phyloP scores from a whole-genome alignment of 2,797 vertebrate genomes.

The Labeo calbasu region DNA sequence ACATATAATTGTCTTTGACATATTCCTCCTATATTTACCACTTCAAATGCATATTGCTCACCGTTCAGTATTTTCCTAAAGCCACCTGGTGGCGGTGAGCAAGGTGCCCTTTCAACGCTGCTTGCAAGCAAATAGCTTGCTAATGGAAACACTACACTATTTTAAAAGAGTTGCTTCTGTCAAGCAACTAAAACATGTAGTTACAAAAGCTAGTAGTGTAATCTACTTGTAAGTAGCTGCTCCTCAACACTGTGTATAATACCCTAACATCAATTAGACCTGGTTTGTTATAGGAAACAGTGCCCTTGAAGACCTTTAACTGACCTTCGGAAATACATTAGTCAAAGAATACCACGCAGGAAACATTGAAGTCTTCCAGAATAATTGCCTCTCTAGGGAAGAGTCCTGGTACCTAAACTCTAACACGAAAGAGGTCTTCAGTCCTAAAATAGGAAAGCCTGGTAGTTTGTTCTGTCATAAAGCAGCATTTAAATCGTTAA shows the following conservation, averaged over 20 bases:
- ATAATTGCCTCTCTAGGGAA: constrained; percentile 39
- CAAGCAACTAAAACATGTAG: no score
- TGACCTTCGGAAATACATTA: constrained; percentile 10
- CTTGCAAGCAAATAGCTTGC: no score
- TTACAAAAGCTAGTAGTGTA: not conserved
- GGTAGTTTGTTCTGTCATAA: not conserved
- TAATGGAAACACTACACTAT: no score
- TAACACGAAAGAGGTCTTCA: not conserved
- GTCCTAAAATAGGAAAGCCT: not conserved
- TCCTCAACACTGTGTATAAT: not conserved
- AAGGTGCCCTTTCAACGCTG: no score
- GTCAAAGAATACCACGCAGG: not conserved
- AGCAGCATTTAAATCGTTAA: not conserved
- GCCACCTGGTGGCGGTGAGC: no score
- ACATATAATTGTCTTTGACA: no score
- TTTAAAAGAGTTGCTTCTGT: no score
- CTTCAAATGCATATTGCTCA: no score
- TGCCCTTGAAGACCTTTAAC: constrained; percentile 21
- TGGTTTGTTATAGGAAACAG: not conserved
- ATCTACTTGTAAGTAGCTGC: not conserved
- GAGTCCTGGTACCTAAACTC: constrained; percentile 2
- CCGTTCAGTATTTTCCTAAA: no score
- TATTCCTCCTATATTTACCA: no score
- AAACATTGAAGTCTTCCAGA: not conserved
- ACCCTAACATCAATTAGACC: not conserved